Percentiles rank a stretch among this genome's conserved stretches.
Conservation (phyloP, 2,888 invertebrate genomes). For the Minunthozetes semirufus region DNA sequence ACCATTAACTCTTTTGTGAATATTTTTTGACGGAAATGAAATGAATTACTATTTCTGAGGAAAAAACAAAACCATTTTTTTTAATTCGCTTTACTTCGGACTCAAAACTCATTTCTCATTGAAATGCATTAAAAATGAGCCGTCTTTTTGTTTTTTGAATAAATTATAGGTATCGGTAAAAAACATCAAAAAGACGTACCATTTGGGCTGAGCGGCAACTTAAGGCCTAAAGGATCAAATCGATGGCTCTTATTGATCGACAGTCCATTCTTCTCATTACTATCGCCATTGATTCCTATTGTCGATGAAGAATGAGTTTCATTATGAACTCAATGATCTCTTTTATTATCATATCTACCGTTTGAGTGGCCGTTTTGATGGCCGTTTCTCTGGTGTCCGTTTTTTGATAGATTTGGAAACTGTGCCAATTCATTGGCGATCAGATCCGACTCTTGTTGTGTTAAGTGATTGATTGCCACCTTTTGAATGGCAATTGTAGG, state of each 20-base stretch:
- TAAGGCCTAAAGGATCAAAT: conserved; percentile 49
- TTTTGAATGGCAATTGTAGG: conserved; percentile 39
- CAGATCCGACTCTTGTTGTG: not conserved
- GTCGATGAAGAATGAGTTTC: too few species aligned
- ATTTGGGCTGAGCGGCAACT: conserved; percentile 56
- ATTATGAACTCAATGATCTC: too few species aligned
- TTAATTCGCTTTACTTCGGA: too few species aligned
- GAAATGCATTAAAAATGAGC: too few species aligned
- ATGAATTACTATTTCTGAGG: too few species aligned
- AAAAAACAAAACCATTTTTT: too few species aligned
- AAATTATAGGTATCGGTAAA: not conserved
- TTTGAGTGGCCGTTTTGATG: not conserved
- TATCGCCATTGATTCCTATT: conserved; percentile 27
- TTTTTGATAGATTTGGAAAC: not conserved
- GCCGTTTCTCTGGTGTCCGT: not conserved
- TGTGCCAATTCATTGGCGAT: not conserved
- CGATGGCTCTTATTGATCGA: conserved; percentile 36
- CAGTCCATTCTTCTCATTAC: conserved; percentile 32
- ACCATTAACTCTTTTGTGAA: too few species aligned
- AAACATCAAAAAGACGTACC: conserved; percentile 49
- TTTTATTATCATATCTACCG: too few species aligned
- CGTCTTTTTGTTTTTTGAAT: not conserved
- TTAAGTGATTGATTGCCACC: conserved; percentile 34
- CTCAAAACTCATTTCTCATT: too few species aligned
- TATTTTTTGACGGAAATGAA: too few species aligned